These are phyloP conservation scores for Falco berigora DNA, from an alignment of 2,797 vertebrate genomes.

Conservation along the genomic window DNA sequence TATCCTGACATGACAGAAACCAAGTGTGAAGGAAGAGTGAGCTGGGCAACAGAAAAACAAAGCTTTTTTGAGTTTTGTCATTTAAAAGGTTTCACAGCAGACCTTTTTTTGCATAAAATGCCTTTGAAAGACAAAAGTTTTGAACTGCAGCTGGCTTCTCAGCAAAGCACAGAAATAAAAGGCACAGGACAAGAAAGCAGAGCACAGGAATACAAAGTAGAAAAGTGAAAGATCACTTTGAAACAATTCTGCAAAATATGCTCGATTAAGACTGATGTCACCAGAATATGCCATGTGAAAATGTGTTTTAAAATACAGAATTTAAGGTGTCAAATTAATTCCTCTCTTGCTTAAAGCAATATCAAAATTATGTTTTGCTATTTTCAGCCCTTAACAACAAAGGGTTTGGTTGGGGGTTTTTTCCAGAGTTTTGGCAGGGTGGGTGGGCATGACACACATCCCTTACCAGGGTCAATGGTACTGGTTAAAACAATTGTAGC, in stretches of 20 bases:
- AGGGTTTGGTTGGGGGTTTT: not conserved
- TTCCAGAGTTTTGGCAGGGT: not conserved
- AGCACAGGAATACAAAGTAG: not conserved
- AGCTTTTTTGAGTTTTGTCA: not conserved
- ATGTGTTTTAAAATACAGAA: not conserved
- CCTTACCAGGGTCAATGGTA: not conserved
- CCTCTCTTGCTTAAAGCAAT: not conserved
- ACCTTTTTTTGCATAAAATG: not conserved
- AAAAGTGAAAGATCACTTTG: not conserved
- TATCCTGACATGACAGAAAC: not conserved
- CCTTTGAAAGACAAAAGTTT: not conserved
- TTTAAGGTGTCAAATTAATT: not conserved
- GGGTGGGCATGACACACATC: too few species aligned
- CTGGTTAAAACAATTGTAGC: not conserved
- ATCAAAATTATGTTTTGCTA: not conserved
- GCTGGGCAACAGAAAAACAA: not conserved
- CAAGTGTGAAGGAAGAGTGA: not conserved
- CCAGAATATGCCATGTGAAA: not conserved
- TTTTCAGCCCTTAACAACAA: not conserved
- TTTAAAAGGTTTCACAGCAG: not conserved
- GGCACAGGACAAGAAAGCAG: not conserved
- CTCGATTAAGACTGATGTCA: not conserved
- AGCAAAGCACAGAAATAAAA: not conserved
- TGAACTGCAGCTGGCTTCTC: not conserved
- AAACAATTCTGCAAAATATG: not conserved